phyloP scores from a whole-genome alignment of 2,888 invertebrate species.

The Linyphia triangularis region DNA sequence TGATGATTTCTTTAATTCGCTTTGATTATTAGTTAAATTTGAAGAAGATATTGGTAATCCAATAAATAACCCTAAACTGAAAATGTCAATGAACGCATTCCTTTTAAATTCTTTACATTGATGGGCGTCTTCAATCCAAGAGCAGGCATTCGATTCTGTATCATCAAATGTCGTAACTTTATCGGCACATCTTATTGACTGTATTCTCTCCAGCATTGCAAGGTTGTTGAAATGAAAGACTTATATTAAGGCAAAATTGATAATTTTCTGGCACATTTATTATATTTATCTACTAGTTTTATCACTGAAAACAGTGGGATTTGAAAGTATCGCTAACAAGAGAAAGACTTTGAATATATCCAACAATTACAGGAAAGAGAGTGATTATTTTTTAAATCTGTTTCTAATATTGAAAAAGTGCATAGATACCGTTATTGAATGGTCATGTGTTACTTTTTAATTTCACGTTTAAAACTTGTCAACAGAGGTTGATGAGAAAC shows the following conservation, averaged over 20 bases:
- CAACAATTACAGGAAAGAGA: background rate
- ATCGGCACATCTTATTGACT: background rate
- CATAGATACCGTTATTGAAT: background rate
- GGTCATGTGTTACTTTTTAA: background rate
- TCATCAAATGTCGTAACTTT: background rate
- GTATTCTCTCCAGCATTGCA: background rate
- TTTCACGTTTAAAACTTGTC: background rate
- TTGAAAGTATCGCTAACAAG: background rate
- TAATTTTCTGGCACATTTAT: background rate
- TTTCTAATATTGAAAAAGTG: background rate
- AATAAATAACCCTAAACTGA: background rate
- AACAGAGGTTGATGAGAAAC: background rate
- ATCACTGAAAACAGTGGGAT: background rate
- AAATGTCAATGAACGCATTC: constrained; percentile 2
- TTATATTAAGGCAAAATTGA: background rate
- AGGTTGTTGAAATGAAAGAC: background rate
- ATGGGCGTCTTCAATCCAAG: background rate
- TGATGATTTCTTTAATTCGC: background rate
- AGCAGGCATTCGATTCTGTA: background rate
- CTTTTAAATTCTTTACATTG: background rate
- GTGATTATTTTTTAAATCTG: background rate
- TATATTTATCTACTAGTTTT: background rate
- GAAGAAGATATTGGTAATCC: constrained; percentile 28
- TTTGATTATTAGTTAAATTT: background rate
- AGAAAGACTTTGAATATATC: background rate